Conservation (phyloP, 35 echinoderm and acorn worm genomes). For the Apostichopus japonicus region DNA sequence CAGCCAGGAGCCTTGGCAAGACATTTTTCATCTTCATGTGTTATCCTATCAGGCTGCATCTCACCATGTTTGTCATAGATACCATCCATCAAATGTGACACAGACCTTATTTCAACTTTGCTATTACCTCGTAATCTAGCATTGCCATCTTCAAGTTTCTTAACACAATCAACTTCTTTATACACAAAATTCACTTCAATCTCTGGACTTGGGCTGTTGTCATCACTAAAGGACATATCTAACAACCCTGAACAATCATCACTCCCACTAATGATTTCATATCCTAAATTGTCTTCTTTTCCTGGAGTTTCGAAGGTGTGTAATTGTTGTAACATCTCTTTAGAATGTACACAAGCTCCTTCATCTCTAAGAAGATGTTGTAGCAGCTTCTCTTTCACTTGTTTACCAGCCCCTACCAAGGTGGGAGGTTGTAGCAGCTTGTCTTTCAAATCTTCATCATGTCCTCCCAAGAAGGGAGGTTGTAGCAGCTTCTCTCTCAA, state of each 20-base stretch:
- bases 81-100: background rate
- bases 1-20: background rate
- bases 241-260: background rate
- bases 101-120: background rate
- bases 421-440: too few relatives aligned
- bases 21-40: background rate
- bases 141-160: background rate
- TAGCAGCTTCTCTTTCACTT: too few relatives aligned
- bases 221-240: conserved; percentile 24
- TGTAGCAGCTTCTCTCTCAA: too few relatives aligned
- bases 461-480: too few relatives aligned
- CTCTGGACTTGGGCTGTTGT: background rate
- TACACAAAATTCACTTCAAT: conserved; percentile 10
- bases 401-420: too few relatives aligned
- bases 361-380: background rate
- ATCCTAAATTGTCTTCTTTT: background rate
- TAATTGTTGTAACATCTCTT: background rate
- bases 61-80: background rate
- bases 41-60: background rate
- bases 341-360: background rate
- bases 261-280: background rate
- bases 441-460: too few relatives aligned
- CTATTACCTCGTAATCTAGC: background rate
- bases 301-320: background rate
- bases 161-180: background rate